A percentile compares a stretch with the other conserved stretches of the same genome.
Conservation (phyloP, 1,140 invertebrate species). For the Drosophila triauraria region DNA sequence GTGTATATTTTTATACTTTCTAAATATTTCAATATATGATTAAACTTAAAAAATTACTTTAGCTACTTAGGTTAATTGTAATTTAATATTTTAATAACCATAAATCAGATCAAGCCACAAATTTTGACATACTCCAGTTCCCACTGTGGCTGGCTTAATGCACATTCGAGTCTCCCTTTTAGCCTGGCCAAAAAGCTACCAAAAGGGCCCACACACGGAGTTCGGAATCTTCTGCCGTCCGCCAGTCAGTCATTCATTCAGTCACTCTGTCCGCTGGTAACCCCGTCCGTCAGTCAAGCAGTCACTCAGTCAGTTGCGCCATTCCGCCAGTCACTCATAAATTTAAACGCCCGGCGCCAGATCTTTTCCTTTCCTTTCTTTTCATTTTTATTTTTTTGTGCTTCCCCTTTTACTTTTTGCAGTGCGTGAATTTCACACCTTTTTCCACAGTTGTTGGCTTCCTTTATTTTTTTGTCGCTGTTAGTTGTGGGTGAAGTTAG, state of each 20-base stretch:
- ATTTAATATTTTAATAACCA: background rate
- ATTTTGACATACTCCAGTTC: background rate
- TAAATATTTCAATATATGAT: no score
- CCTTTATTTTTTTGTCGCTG: constrained; percentile 14
- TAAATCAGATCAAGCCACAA: background rate
- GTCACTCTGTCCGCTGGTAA: constrained; percentile 19
- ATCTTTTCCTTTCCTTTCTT: constrained; percentile 23
- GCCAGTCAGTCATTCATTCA: constrained; percentile 26
- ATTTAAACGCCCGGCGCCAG: constrained; percentile 53
- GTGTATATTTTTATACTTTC: no score
- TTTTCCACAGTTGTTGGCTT: constrained; percentile 42
- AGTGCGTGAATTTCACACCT: constrained; percentile 65
- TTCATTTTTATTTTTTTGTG: constrained; percentile 24
- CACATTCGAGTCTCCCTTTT: constrained; percentile 22
- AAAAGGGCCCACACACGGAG: constrained; percentile 56
- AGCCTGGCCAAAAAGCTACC: constrained; percentile 4
- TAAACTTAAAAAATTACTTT: no score
- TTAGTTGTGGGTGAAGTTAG: constrained; percentile 25
- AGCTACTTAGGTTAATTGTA: background rate
- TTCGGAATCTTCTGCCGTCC: constrained; percentile 21
- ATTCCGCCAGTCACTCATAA: constrained; percentile 67
- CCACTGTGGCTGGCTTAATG: constrained; percentile 6
- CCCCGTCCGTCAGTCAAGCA: constrained; percentile 24
- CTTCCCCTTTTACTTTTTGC: constrained; percentile 30
- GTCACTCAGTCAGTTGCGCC: constrained; percentile 47